Conservation (phyloP, 2,113 vertebrate species). For the Copsychus sechellarum region DNA sequence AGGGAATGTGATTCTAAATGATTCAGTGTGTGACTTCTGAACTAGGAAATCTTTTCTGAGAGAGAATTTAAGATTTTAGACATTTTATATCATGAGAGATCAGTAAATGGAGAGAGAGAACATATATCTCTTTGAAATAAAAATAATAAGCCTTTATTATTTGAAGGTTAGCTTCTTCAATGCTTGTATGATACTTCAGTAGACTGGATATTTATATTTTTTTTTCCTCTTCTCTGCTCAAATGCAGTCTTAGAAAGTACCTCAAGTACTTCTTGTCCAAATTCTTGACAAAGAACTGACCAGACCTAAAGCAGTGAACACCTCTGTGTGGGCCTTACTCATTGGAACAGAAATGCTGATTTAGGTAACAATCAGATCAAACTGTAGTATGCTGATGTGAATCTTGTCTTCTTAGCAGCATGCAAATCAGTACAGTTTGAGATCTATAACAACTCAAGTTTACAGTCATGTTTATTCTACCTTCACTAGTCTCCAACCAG, state of each 20-base stretch:
- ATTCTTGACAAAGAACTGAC: not conserved
- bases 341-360: not conserved
- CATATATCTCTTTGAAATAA: accelerated
- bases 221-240: not conserved
- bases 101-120: not conserved
- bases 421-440: not conserved
- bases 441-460: not conserved
- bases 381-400: not conserved
- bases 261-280: not conserved
- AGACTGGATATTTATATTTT: not conserved
- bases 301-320: not conserved
- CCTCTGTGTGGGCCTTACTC: not conserved
- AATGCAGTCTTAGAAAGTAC: not conserved
- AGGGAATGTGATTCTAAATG: not conserved
- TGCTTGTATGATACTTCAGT: not conserved
- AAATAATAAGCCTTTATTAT: not conserved
- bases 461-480: not conserved
- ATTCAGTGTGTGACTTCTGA: not conserved
- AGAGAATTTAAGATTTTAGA: not conserved
- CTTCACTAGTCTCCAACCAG: not conserved
- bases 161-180: not conserved
- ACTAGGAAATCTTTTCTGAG: not conserved
- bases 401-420: not conserved
- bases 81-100: not conserved
- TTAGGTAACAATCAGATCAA: not conserved